Evolutionary conservation across 2,797 vertebrate species (phyloP), one percentile per base, ranked within the genome.

Genomic region (Enteromius paludinosus): DNA sequence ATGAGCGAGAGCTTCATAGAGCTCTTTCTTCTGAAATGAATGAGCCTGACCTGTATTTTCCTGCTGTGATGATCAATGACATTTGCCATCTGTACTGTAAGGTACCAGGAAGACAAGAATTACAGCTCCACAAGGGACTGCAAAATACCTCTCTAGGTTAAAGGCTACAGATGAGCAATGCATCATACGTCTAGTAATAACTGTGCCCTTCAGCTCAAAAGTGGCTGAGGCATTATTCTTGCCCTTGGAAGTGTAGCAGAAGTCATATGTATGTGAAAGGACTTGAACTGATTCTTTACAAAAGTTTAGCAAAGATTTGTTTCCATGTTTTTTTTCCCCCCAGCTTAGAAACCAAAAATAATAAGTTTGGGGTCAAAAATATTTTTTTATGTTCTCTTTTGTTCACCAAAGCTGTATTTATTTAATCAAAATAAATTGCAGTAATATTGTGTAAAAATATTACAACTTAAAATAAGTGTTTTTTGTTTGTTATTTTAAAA

Each of bases 41-140:
- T 83, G 81, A 77, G 5, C 59, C 73, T 69, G 81, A 77, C 81
- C 73, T 68, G 72, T 82, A 76, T 68, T 30, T 83, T 77, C 28
- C 73, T 77, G 73, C 73, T 82, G 81, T 69, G 59, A 72, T 77
- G 1, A 64, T 52, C 61, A 66, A 73, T 62, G 43, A 76, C 81
- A 69, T 20, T 65, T 25, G 18, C 1, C 59, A 56, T 12, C 20
- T 61, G 12, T 54, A n/a, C 69, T 45, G 35, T 71, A 11, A 64
- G 33, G 43, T 38, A 78, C 10, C 45, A 75, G 66, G 20, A 54
- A 81, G 64, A 69, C 0, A n/a, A 68, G 49, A 68, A 52, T 68
- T 68, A 72, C n/a, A 28, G 15, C 72, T 66, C 43, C 49, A 83
- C 47, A 41, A 73, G 14, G 49, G 56, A 69, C 71, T 76, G 72